Percentiles rank a stretch among this genome's conserved stretches.
Conservation (phyloP, 2,888 invertebrate genomes). For the Dioctria rufipes region DNA sequence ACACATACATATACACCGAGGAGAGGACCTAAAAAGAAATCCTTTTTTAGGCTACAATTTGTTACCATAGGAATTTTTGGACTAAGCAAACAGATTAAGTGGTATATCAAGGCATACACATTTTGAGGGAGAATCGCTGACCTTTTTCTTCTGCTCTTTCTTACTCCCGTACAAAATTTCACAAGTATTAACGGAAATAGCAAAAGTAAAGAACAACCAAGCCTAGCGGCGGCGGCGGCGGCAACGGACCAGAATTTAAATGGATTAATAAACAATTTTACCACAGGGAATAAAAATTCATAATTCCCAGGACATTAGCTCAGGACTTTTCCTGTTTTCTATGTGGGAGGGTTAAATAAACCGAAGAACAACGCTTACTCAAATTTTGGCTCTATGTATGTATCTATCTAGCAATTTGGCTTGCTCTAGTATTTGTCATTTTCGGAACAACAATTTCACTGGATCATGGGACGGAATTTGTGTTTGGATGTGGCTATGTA, state of each 20-base stretch:
- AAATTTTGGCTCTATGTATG: background rate
- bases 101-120: background rate
- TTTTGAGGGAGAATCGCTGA: background rate
- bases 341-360: slow-evolving; percentile 1
- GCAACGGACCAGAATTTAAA: background rate
- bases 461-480: background rate
- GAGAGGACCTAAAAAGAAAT: background rate
- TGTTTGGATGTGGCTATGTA: background rate
- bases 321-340: background rate
- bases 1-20: too few species aligned
- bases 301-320: slow-evolving; percentile 19
- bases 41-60: slow-evolving; percentile 6
- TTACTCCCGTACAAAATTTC: background rate
- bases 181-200: background rate
- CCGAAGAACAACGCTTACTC: background rate
- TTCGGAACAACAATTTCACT: background rate
- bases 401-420: background rate
- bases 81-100: slow-evolving; percentile 6
- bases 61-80: background rate
- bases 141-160: background rate
- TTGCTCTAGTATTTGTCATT: background rate
- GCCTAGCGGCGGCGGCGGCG: background rate
- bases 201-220: background rate
- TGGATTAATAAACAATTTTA: slow-evolving; percentile 26
- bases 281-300: slow-evolving; percentile 9